phyloP scores from a whole-genome alignment of 35 echinoderm and acorn worm species.

The Strongylocentrotus purpuratus region DNA sequence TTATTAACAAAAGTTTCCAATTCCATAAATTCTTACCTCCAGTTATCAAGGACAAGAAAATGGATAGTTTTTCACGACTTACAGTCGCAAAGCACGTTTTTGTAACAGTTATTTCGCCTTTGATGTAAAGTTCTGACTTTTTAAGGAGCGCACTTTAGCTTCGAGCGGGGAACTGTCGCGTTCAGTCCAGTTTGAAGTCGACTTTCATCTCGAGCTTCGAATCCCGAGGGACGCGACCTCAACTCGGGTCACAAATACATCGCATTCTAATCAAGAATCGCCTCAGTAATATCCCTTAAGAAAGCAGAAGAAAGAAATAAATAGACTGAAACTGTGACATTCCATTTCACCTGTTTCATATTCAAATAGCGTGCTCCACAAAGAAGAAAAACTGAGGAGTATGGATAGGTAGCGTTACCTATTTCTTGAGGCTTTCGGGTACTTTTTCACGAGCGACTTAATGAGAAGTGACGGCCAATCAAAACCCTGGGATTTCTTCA shows the following conservation, averaged over 20 bases:
- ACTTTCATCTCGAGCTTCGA: neutral
- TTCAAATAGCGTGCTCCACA: neutral
- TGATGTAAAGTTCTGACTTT: neutral
- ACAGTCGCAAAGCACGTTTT: neutral
- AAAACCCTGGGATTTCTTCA: neutral
- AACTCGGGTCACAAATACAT: constrained; percentile 29
- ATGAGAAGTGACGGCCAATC: neutral
- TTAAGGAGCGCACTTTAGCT: neutral
- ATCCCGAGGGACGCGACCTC: neutral
- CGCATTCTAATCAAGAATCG: neutral
- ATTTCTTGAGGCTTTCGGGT: neutral
- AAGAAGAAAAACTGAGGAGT: neutral
- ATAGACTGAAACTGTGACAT: constrained; percentile 14
- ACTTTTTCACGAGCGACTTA: neutral
- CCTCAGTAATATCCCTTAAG: neutral
- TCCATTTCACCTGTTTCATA: constrained; percentile 37
- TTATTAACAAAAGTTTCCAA: neutral
- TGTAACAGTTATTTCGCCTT: neutral
- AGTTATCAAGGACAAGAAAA: neutral
- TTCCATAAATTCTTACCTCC: neutral
- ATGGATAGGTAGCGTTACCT: neutral
- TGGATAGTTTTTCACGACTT: neutral
- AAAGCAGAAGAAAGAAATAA: neutral
- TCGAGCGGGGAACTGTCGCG: neutral
- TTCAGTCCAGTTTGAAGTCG: neutral